phyloP scores from a whole-genome alignment of 2,888 invertebrate species.

The Zygothrica quintamaculata region DNA sequence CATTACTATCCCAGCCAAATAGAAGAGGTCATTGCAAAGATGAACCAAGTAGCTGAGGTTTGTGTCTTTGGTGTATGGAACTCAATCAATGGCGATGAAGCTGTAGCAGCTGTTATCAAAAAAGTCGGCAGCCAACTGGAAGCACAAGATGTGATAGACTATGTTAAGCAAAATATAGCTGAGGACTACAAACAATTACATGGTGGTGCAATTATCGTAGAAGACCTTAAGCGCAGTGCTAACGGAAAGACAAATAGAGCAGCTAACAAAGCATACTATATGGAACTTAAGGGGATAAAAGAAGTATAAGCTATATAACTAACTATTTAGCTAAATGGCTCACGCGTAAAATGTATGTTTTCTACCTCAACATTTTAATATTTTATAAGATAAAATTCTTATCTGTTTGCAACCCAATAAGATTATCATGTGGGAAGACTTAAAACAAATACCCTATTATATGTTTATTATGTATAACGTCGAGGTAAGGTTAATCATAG shows the following conservation, averaged over 20 bases:
- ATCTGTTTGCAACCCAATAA: too few species aligned
- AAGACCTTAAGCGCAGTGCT: constrained; percentile 52
- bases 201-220: constrained; percentile 59
- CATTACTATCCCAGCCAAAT: constrained; percentile 71
- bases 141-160: constrained; percentile 52
- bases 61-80: constrained; percentile 69
- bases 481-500: too few species aligned
- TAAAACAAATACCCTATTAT: too few species aligned
- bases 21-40: constrained; percentile 62
- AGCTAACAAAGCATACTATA: constrained; percentile 15
- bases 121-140: constrained; percentile 14
- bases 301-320: too few species aligned
- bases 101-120: constrained; percentile 69
- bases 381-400: too few species aligned
- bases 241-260: constrained; percentile 60
- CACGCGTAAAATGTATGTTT: too few species aligned
- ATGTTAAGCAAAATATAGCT: constrained; percentile 28
- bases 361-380: too few species aligned
- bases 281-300: too few species aligned
- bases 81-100: constrained; percentile 50
- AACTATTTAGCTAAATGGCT: too few species aligned
- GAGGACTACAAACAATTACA: constrained; percentile 52
- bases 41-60: constrained; percentile 66
- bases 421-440: too few species aligned
- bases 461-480: too few species aligned